Evolutionary conservation across 1,140 invertebrate species (phyloP), one percentile per base, ranked within the genome.

Genomic region (Dinoponera quadriceps): DNA sequence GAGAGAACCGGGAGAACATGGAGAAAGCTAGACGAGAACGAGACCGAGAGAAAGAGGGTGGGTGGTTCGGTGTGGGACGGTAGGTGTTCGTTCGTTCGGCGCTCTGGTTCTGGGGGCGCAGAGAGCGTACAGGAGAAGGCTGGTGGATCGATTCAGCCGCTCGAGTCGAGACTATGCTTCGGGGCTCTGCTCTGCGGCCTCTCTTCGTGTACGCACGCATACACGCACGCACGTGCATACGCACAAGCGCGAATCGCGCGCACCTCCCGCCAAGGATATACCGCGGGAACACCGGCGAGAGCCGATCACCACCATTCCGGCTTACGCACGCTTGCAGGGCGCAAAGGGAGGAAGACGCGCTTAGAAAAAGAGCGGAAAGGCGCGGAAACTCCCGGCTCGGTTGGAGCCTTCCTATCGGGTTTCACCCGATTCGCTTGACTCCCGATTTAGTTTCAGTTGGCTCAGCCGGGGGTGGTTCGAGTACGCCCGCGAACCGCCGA

Each of bases 141-240:
- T 81, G 82, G 91, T 83, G 92, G 92, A 93, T 93, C 92, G 92
- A 93, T 93, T 91, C 92, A 93, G 92, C 92, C 90, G 92, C 91
- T 92, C 92, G 92, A 93, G 92, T 92, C 88, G 90, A 92, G 91
- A 92, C 91, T 92, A 91, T 90, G 88, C 89, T 90, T 85, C 86
- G 89, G 84, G 86, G 75, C 75, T 55, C 71, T 60, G 85, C 75
- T 84, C 66, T 87, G 81, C 82, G 75, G 59, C 71, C 75, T 80
- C 65, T 80, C 69, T 13, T 3, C 20, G 25, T 25, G 13, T 63
- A 59, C 74, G 27, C 57, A 29, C 48, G 60, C 59, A 66, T 65
- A 71, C 73, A 63, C 69, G 68, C 73, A 81, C 75, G 68, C 29
- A 80, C 14, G 16, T 49, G 72, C 25, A 54, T 66, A 60, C 54